phyloP scores from a whole-genome alignment of 1,140 invertebrate species.

The Cotesia chilonis region DNA sequence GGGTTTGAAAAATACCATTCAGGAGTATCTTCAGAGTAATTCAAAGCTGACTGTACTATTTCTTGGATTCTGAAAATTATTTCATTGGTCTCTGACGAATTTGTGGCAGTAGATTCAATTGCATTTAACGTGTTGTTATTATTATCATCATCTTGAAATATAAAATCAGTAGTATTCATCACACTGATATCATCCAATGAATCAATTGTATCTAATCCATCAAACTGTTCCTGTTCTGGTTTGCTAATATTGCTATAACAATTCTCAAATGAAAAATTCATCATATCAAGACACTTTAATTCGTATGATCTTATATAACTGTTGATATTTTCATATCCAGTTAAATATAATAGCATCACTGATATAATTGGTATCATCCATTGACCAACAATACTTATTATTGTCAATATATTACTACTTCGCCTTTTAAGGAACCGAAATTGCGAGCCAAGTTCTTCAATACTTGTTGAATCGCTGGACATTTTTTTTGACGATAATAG shows the following conservation, averaged over 20 bases:
- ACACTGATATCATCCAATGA: not conserved
- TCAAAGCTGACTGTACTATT: constrained; percentile 30
- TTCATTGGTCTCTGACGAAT: constrained; percentile 26
- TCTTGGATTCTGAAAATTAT: constrained; percentile 31
- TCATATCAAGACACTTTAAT: constrained; percentile 30
- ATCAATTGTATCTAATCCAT: too few species aligned
- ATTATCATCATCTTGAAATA: not conserved
- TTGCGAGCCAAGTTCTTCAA: not conserved
- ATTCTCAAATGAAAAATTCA: constrained; percentile 40
- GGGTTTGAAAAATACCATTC: not conserved
- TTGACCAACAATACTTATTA: constrained; percentile 31
- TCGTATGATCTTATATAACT: constrained; percentile 12
- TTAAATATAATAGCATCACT: constrained; percentile 27
- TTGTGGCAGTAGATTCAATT: not conserved
- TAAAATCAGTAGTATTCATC: not conserved
- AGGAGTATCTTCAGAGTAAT: not conserved
- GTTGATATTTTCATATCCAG: constrained; percentile 7
- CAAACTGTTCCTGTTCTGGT: not conserved
- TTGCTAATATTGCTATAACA: constrained; percentile 24
- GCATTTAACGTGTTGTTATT: constrained; percentile 25
- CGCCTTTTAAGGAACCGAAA: not conserved
- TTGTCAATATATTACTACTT: not conserved
- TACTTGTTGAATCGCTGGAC: not conserved
- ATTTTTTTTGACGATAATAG: not conserved
- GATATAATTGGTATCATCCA: constrained; percentile 39